Conservation (phyloP, 2,888 invertebrate genomes). For the Meta bourneti region DNA sequence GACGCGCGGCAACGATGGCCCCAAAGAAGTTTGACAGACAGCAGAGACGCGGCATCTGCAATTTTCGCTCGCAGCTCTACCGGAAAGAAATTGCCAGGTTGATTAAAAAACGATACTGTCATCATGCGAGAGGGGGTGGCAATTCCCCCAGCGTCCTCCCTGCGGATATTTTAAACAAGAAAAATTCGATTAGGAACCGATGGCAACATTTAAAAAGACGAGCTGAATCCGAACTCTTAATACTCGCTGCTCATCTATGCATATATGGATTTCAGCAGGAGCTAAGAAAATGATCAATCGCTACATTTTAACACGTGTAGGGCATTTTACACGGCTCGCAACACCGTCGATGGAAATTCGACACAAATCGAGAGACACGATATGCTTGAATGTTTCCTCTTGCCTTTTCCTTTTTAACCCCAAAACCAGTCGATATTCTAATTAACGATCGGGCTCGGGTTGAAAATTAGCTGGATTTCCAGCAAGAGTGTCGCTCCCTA, state of each 20-base stretch:
- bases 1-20: not conserved
- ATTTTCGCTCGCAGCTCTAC: slow-evolving; percentile 14
- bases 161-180: slow-evolving; percentile 42
- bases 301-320: slow-evolving; percentile 68
- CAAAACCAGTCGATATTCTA: slow-evolving; percentile 74
- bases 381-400: slow-evolving; percentile 62
- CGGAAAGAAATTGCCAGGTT: slow-evolving; percentile 49
- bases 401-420: slow-evolving; percentile 68
- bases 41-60: slow-evolving; percentile 33
- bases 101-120: slow-evolving; percentile 74
- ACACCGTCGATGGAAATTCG: slow-evolving; percentile 63
- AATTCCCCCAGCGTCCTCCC: slow-evolving; percentile 20
- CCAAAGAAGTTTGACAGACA: not conserved
- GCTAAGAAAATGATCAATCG: slow-evolving; percentile 66
- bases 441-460: slow-evolving; percentile 65
- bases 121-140: slow-evolving; percentile 43
- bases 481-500: slow-evolving; percentile 56
- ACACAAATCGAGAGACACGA: slow-evolving; percentile 63
- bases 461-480: slow-evolving; percentile 73
- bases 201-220: slow-evolving; percentile 54
- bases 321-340: slow-evolving; percentile 65
- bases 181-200: slow-evolving; percentile 65
- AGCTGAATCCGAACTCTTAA: slow-evolving; percentile 55
- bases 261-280: slow-evolving; percentile 45
- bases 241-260: slow-evolving; percentile 20